Percentiles rank a stretch among this genome's conserved stretches.
These are phyloP conservation scores for Sardinella longiceps DNA, from an alignment of 2,797 vertebrate species.

Conservation along the genomic window DNA sequence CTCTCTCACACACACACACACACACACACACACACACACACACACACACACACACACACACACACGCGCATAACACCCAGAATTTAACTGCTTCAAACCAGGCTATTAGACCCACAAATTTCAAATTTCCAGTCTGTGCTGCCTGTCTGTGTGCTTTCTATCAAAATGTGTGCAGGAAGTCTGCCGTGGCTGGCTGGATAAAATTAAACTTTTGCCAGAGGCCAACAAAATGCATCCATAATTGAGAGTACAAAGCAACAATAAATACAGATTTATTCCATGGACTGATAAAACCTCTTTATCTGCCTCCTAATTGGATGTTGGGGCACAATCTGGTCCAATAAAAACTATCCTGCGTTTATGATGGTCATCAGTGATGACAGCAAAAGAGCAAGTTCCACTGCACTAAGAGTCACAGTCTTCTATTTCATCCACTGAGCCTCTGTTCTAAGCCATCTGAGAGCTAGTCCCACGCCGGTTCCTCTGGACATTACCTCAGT, in stretches of 20 bases:
- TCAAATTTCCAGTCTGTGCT: constrained; percentile 4
- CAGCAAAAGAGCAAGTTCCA: constrained; percentile 23
- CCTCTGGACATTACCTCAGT: neutral
- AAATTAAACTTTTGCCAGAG: constrained; percentile 24
- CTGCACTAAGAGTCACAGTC: constrained; percentile 29
- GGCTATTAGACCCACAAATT: neutral
- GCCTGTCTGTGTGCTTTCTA: constrained; percentile 19
- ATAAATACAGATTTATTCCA: constrained; percentile 33
- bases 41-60: too few species aligned
- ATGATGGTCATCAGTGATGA: constrained; percentile 32
- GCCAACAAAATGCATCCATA: constrained; percentile 12
- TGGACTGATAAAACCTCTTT: constrained; percentile 35
- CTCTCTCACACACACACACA: too few species aligned
- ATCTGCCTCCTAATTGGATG: constrained; percentile 21
- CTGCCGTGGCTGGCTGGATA: neutral
- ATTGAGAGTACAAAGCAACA: constrained; percentile 37
- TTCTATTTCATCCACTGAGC: constrained; percentile 13
- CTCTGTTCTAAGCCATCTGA: neutral
- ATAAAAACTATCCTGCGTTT: constrained; percentile 34
- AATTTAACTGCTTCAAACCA: neutral
- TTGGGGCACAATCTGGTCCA: constrained; percentile 27
- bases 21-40: too few species aligned
- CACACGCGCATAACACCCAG: neutral
- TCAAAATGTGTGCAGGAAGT: constrained; percentile 16
- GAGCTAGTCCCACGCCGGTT: neutral